Evolutionary conservation across 2,888 invertebrate species (phyloP), one percentile per base, ranked within the genome.

Genomic region (Hypselothyrea guttata): DNA sequence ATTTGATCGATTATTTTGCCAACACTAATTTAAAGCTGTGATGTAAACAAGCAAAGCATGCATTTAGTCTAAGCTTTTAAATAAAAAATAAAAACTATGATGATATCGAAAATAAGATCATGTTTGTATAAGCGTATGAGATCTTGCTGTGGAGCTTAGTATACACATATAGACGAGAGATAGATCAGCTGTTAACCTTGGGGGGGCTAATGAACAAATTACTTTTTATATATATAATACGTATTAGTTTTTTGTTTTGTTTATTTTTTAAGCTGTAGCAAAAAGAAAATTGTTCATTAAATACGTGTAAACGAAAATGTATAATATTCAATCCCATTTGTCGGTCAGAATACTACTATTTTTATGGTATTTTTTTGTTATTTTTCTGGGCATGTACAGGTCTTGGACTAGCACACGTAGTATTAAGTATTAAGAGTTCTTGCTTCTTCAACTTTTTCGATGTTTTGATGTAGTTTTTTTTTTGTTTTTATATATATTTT

Each of bases 221-320:
- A 79, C 88, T 87, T 87, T 85, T 37, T 31, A 56, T 30, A 44
- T 35, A 9, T 49, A 56, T 53, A 62, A 33, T 41, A 37, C 38
- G 15, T 51, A 33, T 27, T 51, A 37, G 47, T 4, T 44, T 40
- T 69, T 49, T 37, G 12, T 33, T 9, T 34, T 12, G 28, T 37
- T 46, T 72, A 68, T 66, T 72, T 54, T 46, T 59, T 35, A 69
- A 69, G 60, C 69, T 66, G 57, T 62, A 67, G 71, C 72, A 76
- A 82, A 88, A 88, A 88, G 86, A 82, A 87, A 84, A 87, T 75
- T 89, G 89, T 89, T 89, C 89, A 88, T 88, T 89, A 89, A 89
- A 89, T 89, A 89, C 89, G 88, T 88, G 90, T 90, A 90, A 88
- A 90, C 90, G 90, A 90, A 90, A 90, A 90, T 90, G 90, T 90